These are phyloP conservation scores for Aphelinus certus DNA, from an alignment of 1,140 invertebrate species.

Conservation along the genomic window DNA sequence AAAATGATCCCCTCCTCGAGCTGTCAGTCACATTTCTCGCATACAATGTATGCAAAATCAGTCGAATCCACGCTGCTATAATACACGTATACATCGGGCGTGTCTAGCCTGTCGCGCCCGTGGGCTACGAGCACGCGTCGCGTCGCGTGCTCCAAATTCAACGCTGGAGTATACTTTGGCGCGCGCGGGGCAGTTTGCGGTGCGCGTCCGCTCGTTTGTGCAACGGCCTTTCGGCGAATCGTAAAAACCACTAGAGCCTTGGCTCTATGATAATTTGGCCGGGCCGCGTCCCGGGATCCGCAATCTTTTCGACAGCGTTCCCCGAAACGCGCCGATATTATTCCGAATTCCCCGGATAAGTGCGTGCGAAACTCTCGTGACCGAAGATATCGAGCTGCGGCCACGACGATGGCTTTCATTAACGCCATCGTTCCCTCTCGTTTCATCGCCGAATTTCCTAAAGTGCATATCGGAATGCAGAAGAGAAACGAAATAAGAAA, in stretches of 20 bases:
- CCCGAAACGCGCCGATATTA: slow-evolving; percentile 18
- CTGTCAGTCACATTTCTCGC: too few species aligned
- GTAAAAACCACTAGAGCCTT: slow-evolving; percentile 12
- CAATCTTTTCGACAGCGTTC: slow-evolving; percentile 17
- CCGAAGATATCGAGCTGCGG: too few species aligned
- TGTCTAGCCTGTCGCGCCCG: too few species aligned
- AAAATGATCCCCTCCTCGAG: too few species aligned
- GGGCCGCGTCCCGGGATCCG: background rate
- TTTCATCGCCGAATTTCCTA: too few species aligned
- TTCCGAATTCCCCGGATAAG: slow-evolving; percentile 12
- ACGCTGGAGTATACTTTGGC: slow-evolving; percentile 7
- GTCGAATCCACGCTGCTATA: too few species aligned
- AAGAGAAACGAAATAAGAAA: too few species aligned
- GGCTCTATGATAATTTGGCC: slow-evolving; percentile 20
- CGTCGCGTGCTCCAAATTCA: slow-evolving; percentile 17
- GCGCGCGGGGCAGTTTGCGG: background rate
- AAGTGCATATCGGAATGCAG: too few species aligned
- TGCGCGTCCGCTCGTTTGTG: slow-evolving; percentile 1
- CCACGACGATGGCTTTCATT: too few species aligned
- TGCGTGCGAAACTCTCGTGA: background rate
- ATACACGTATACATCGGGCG: too few species aligned
- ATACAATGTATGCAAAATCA: too few species aligned
- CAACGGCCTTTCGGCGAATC: slow-evolving; percentile 16
- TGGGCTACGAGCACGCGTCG: background rate
- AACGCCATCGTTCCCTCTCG: too few species aligned